Base-by-base conservation (phyloP, 2,113 vertebrate species). In the Reinhardtius hippoglossoides region DNA sequence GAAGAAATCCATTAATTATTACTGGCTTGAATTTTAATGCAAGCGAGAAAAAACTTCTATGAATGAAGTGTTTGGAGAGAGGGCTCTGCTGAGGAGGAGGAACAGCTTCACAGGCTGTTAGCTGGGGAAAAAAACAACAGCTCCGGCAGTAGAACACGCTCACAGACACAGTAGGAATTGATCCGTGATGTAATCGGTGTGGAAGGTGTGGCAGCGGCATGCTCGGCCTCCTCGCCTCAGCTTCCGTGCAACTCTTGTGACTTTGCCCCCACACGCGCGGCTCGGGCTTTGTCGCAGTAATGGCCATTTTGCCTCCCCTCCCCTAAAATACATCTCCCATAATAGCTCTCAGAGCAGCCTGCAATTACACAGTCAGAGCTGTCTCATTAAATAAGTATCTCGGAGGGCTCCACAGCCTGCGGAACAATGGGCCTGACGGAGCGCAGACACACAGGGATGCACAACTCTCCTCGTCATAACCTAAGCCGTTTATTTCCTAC, bases 371-470 rank as follows among this genome's bases (percentile, higher is more conserved):
- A 81, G 82, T 70, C 74, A 73, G 82, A 85, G 81, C 80, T 56
- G 64, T 81, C 88, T 89, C 78, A 87, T 92, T 89, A 92, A 92
- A 87, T 87, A 78, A 90, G 87, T 78, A 75, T 93, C 86, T 88
- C 69, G 54, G 50, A 73, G 66, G 78, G 67, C 58, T 85, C 63
- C 26, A 12, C 60, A 69, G 87, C 78, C 82, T 71, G 75, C 76
- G 66, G 84, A 89, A 91, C 83, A 90, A 91, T 84, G 77, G 69
- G 60, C 58, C 71, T 60, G 83, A 78, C 74, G 24, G 80, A 80
- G 76, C 72, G 24, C 68, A 78, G 64, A 83, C 68, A 70, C 70
- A 66, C 27, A 26, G 66, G 27, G 80, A 83, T 42, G 73, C 70
- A 23, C 46, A 37, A 23, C 57, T 81, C 76, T n/a, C 16, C 80